Conservation (phyloP, 53 echinoderm and acorn worm species). For the Holothuria leucospilota region DNA sequence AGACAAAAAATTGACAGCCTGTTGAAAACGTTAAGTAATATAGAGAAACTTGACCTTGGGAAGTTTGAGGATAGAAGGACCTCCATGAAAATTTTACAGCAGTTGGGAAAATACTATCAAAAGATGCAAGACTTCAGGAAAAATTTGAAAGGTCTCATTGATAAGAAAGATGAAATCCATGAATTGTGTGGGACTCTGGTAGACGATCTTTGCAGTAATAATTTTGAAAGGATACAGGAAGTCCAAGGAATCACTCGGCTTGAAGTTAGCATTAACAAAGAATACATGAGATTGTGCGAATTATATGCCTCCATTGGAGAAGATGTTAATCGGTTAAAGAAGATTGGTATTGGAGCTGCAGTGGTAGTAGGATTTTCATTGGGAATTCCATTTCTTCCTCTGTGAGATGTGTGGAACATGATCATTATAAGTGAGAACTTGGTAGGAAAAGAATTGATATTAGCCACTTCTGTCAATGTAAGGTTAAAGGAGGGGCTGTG, state of each 20-base stretch:
- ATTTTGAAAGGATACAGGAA: slow-evolving; percentile 21
- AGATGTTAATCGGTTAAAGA: slow-evolving; percentile 9
- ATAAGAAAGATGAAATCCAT: background rate
- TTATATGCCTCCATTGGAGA: background rate
- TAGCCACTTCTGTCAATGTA: too few relatives aligned
- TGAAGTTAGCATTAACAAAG: background rate
- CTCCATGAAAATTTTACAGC: background rate
- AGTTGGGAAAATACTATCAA: slow-evolving; percentile 3
- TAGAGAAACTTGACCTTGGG: background rate
- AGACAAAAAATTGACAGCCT: slow-evolving; percentile 1
- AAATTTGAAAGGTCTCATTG: slow-evolving; percentile 5
- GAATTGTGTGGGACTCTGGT: slow-evolving; percentile 15
- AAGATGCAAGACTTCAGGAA: slow-evolving; percentile 28
- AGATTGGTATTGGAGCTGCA: background rate
- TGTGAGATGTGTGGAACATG: background rate
- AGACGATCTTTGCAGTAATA: slow-evolving; percentile 16
- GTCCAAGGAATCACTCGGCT: background rate
- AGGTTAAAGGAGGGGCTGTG: too few relatives aligned
- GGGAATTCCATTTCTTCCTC: slow-evolving; percentile 9
- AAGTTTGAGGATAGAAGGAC: background rate
- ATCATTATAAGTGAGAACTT: too few relatives aligned
- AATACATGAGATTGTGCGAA: background rate
- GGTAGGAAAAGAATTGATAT: too few relatives aligned
- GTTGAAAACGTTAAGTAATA: background rate
- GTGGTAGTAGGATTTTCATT: slow-evolving; percentile 23